Conservation (phyloP, 2,113 vertebrate species). For the Todiramphus saurophagus region DNA sequence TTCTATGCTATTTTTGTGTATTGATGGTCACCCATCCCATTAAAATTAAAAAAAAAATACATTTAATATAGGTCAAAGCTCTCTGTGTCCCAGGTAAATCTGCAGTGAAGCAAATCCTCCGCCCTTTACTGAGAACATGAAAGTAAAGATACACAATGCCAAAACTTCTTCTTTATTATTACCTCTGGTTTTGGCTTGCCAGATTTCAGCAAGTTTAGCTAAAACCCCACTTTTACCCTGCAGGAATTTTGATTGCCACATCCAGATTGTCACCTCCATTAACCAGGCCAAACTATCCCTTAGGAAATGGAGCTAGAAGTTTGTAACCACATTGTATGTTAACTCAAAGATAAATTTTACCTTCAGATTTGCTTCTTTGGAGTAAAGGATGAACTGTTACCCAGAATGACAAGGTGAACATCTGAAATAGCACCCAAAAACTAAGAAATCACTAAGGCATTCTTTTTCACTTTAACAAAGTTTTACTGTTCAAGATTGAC, state of each 20-base stretch:
- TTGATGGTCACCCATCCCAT: not conserved
- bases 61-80: not conserved
- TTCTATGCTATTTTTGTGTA: not conserved
- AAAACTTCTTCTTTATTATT: not conserved
- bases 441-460: not conserved
- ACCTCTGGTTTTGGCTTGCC: not conserved
- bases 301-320: not conserved
- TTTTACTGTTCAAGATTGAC: not conserved
- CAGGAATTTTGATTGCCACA: not conserved
- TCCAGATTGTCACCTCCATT: not conserved
- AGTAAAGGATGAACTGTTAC: not conserved
- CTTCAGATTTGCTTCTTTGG: not conserved
- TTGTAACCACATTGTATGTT: not conserved
- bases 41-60: not conserved
- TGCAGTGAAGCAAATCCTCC: not conserved
- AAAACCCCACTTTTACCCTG: not conserved
- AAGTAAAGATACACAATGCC: not conserved
- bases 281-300: not conserved
- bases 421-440: not conserved
- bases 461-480: not conserved
- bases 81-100: not conserved
- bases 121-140: not conserved
- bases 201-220: not conserved
- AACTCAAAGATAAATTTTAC: not conserved
- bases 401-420: not conserved